Base-by-base conservation (phyloP, 2,113 vertebrate species). In the Galeopterus variegatus region DNA sequence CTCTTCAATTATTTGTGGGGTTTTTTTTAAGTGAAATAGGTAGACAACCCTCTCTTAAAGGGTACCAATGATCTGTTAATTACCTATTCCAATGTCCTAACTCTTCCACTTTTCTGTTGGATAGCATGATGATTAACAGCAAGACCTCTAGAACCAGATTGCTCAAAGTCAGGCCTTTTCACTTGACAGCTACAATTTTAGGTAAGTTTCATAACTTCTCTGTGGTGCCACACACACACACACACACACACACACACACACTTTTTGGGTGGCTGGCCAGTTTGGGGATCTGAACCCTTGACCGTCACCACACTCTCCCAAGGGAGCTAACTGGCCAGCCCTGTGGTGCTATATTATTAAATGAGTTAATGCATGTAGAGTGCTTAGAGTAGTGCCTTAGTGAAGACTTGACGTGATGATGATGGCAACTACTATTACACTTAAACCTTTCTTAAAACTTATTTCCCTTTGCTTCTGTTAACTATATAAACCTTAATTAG, bases 131-230 rank as follows among this genome's bases (percentile, higher is more conserved):
- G 28, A 54, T 75, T 75, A 56, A 84, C 17, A 90, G 17, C 65
- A 92, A 72, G 56, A 54, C 26, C 58, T 41, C n/a, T 64, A 64
- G 64, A 64, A 64, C 1, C 7, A 72, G 7, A 92, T 54, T 54
- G 11, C 26, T 95, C 54, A 95, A 76, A 92, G 45, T 72, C 54
- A 80, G 64, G 14, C 33, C 50, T 3, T 80, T 65, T 48, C 54
- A 72, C 56, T 79, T 75, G 2, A 45, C 64, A 62, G 60, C 19
- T 65, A 52, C 60, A 67, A 80, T 52, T 93, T 69, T 36, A 70
- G 64, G 8, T 80, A 72, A 80, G 52, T 62, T 85, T 90, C 93
- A 69, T 88, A 54, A 52, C 19, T 77, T 82, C 58, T 92, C 64
- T 15, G 5, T 62, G 56, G n/a, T 83, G 21, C 77, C 64, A 36